Conservation (phyloP, 2,797 vertebrate species). For the Emys orbicularis region DNA sequence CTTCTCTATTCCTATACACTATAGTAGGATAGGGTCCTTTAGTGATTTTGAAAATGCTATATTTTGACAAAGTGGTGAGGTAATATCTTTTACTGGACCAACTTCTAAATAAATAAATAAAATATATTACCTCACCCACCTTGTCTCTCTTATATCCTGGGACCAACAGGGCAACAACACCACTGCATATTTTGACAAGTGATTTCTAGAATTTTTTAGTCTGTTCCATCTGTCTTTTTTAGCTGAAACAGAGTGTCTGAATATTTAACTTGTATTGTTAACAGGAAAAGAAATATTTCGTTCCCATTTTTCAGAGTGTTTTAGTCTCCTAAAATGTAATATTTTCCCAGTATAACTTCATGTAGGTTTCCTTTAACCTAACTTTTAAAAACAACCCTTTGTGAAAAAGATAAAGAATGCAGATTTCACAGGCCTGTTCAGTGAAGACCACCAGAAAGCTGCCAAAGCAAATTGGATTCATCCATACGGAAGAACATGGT, state of each 20-base stretch:
- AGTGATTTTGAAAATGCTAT: not conserved
- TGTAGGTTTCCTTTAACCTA: not conserved
- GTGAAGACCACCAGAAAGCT: not conserved
- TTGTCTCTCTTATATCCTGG: not conserved
- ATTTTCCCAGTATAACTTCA: not conserved
- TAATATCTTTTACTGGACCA: not conserved
- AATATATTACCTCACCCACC: not conserved
- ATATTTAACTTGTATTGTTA: not conserved
- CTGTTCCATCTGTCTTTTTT: not conserved
- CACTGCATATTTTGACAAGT: not conserved
- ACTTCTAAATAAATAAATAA: not conserved
- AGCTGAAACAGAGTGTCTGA: not conserved
- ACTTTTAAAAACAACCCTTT: not conserved
- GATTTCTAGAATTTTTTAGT: not conserved
- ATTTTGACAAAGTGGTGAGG: not conserved
- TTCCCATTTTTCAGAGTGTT: not conserved
- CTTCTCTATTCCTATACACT: not conserved
- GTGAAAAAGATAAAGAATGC: not conserved
- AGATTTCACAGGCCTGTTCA: not conserved
- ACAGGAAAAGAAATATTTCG: not conserved
- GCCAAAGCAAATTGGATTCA: not conserved
- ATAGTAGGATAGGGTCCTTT: not conserved
- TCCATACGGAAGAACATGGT: fast-evolving
- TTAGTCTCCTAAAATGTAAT: not conserved
- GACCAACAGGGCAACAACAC: not conserved